phyloP scores from a whole-genome alignment of 2,113 vertebrate species.

The Elgaria multicarinata region DNA sequence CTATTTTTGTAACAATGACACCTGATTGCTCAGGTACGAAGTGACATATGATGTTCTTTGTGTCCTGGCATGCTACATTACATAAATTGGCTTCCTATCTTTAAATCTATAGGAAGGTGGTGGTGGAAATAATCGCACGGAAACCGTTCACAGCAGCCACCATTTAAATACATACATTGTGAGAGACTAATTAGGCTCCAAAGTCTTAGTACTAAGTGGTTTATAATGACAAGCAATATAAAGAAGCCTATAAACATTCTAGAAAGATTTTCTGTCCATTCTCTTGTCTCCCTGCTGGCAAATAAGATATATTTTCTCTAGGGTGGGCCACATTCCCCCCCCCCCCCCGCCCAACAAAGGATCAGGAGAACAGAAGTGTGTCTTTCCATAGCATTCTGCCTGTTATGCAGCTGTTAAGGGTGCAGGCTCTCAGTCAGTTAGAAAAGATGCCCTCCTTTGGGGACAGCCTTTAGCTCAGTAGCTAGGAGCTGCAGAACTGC shows the following conservation, averaged over 20 bases:
- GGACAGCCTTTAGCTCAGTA: background rate
- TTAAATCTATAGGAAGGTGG: background rate
- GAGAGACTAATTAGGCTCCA: slow-evolving; percentile 23
- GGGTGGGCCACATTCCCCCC: background rate
- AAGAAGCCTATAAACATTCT: background rate
- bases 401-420: background rate
- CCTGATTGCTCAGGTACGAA: background rate
- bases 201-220: slow-evolving; percentile 4
- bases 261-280: slow-evolving; percentile 28
- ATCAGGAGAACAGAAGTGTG: background rate
- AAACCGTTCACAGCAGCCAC: background rate
- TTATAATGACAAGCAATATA: background rate
- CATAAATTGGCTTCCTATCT: background rate
- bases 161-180: slow-evolving; percentile 26
- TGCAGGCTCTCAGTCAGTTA: background rate
- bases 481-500: background rate
- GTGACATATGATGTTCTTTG: background rate
- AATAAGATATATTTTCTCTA: slow-evolving; percentile 4
- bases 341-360: background rate
- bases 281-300: background rate
- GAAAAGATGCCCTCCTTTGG: background rate
- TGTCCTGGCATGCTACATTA: background rate
- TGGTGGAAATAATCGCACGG: background rate
- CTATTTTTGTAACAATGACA: background rate
- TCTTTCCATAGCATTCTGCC: background rate